phyloP scores from a whole-genome alignment of 2,797 vertebrate genomes.

The Agapornis canus region DNA sequence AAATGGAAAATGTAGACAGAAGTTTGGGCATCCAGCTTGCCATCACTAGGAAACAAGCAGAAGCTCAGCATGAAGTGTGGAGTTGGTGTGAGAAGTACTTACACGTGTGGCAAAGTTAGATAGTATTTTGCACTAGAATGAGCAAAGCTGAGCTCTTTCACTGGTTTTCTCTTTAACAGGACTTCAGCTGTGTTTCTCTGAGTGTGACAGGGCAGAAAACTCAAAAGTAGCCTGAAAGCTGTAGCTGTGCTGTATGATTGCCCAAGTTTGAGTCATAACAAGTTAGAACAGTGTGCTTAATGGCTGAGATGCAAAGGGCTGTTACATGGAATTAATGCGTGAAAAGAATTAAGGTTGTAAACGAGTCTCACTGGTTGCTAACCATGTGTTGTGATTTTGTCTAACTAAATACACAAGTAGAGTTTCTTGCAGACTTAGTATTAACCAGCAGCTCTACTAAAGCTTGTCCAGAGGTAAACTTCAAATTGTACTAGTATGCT shows the following conservation, averaged over 20 bases:
- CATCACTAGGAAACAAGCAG: neutral
- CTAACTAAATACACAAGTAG: neutral
- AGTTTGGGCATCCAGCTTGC: neutral
- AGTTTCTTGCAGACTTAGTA: neutral
- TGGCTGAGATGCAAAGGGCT: neutral
- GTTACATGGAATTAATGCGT: neutral
- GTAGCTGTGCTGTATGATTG: neutral
- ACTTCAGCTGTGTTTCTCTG: neutral
- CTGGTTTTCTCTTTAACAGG: fast-evolving
- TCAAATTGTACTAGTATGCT: neutral
- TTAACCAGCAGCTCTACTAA: neutral
- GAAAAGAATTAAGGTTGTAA: neutral
- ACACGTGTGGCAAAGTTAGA: neutral
- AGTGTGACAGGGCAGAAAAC: neutral
- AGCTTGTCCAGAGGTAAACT: neutral
- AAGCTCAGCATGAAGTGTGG: fast-evolving
- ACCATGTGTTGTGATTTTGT: neutral
- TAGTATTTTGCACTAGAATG: neutral
- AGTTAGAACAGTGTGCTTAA: neutral
- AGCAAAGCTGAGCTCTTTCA: neutral
- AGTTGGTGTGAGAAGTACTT: neutral
- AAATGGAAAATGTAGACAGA: neutral
- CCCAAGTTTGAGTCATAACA: neutral
- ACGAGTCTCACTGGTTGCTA: neutral
- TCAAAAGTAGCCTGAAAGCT: neutral